Percentiles rank a stretch among this genome's conserved stretches.
phyloP scores from a whole-genome alignment of 2,113 vertebrate genomes.

The Xenus cinereus region DNA sequence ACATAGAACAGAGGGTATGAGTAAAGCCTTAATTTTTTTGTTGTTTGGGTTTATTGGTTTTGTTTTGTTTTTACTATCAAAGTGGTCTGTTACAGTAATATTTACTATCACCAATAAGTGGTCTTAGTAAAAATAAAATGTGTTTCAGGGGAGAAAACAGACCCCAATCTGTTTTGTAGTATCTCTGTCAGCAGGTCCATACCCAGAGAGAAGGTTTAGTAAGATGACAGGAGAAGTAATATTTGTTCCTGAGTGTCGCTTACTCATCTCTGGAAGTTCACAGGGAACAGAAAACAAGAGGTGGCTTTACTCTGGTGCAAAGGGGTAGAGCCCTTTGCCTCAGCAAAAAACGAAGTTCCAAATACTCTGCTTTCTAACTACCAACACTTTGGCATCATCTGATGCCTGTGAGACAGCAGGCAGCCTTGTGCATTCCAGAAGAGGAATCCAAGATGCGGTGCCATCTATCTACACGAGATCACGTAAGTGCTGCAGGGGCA shows the following conservation, averaged over 20 bases:
- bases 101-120: not conserved
- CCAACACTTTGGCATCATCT: fast-evolving
- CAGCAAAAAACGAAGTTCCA: not conserved
- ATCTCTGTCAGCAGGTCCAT: not conserved
- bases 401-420: not conserved
- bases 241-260: not conserved
- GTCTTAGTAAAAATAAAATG: not conserved
- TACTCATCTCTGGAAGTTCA: not conserved
- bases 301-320: not conserved
- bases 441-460: fast-evolving
- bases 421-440: not conserved
- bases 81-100: not conserved
- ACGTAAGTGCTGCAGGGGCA: not conserved
- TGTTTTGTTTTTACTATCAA: not conserved
- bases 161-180: not conserved
- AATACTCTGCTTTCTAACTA: not conserved
- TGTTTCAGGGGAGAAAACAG: not conserved
- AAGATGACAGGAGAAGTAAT: not conserved
- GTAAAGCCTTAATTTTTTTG: not conserved
- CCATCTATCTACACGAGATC: not conserved
- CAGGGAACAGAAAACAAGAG: not conserved
- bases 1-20: not conserved
- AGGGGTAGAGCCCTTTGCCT: not conserved
- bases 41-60: not conserved
- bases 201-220: not conserved